Percentiles rank a stretch among this genome's conserved stretches.
Conservation (phyloP, 2,888 invertebrate species). For the Diplazon laetatorius region DNA sequence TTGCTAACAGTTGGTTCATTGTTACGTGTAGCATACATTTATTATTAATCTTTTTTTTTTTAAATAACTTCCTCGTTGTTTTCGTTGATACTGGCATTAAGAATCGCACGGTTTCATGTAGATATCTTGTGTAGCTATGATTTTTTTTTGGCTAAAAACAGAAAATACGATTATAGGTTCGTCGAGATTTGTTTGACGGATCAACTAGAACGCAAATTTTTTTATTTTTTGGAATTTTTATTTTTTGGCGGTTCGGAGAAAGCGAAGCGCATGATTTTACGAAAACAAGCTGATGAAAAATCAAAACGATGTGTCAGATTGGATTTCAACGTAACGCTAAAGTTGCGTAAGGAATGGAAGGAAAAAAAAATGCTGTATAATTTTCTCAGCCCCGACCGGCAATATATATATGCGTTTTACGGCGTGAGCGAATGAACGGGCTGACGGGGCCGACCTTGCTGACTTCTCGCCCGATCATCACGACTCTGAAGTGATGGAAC, state of each 20-base stretch:
- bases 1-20: slow-evolving; percentile 56
- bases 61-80: slow-evolving; percentile 34
- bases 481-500: slow-evolving; percentile 38
- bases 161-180: slow-evolving; percentile 23
- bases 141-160: slow-evolving; percentile 45
- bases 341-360: slow-evolving; percentile 52
- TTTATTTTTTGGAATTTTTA: slow-evolving; percentile 13
- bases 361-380: slow-evolving; percentile 57
- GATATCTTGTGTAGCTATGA: slow-evolving; percentile 60
- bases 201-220: slow-evolving; percentile 23
- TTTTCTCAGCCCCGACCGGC: slow-evolving; percentile 56
- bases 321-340: slow-evolving; percentile 63
- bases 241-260: slow-evolving; percentile 1
- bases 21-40: slow-evolving; percentile 45
- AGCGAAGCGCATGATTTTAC: slow-evolving; percentile 41
- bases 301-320: slow-evolving; percentile 53
- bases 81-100: slow-evolving; percentile 49
- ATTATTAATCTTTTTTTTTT: slow-evolving; percentile 18
- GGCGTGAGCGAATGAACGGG: background rate
- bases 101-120: slow-evolving; percentile 40
- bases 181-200: slow-evolving; percentile 39
- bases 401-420: slow-evolving; percentile 32
- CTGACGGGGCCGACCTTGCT: slow-evolving; percentile 38
- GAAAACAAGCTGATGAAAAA: slow-evolving; percentile 66
- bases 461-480: slow-evolving; percentile 46